Evolutionary conservation across 2,113 vertebrate genomes (phyloP).

Genomic region (Xenus cinereus): DNA sequence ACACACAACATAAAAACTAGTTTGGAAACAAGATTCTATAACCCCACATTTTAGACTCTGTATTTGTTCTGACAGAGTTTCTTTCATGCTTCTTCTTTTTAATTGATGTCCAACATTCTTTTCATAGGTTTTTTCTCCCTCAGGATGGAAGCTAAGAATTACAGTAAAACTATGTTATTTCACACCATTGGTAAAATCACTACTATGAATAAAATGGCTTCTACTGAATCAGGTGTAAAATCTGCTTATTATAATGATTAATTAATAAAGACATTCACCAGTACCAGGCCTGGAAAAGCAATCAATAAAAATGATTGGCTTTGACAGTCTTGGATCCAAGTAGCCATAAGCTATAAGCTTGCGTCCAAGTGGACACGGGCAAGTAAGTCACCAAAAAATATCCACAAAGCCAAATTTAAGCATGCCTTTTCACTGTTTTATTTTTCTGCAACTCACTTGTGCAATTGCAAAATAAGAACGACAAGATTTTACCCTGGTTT

Average conservation of each 20-base stretch:
- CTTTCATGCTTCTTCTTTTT: neutral
- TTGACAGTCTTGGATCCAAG: neutral
- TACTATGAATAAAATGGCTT: neutral
- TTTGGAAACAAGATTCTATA: neutral
- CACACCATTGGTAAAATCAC: neutral
- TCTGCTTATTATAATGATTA: neutral
- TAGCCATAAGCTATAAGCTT: neutral
- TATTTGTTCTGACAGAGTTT: neutral
- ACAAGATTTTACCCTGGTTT: neutral
- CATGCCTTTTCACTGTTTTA: neutral
- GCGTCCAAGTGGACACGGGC: neutral
- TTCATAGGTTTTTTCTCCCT: accelerated
- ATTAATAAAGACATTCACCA: neutral
- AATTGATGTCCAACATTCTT: neutral
- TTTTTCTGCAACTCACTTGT: neutral
- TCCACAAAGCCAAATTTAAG: neutral
- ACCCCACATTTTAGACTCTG: neutral
- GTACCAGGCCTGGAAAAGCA: neutral
- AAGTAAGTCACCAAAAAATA: neutral
- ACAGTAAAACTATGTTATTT: neutral
- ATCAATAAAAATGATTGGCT: neutral
- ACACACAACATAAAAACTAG: neutral
- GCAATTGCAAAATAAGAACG: neutral
- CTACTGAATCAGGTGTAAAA: neutral
- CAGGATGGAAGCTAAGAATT: neutral